A percentile compares a stretch with the other conserved stretches of the same genome.
phyloP scores from a whole-genome alignment of 2,113 vertebrate species.

The Seriola rivoliana region DNA sequence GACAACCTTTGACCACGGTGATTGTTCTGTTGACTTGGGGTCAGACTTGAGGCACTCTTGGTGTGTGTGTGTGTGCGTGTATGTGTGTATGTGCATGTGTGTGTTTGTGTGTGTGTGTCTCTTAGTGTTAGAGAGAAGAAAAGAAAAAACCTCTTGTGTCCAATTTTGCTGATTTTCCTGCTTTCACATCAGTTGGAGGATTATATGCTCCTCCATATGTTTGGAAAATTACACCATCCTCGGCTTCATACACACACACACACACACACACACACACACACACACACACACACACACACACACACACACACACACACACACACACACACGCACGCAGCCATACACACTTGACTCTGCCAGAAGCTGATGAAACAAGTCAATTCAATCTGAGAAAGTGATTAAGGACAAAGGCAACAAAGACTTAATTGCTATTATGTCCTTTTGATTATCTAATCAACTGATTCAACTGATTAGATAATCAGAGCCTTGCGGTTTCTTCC shows the following conservation, averaged over 20 bases:
- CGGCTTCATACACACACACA: neutral
- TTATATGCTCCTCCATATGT: slow-evolving; percentile 44
- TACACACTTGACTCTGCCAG: slow-evolving; percentile 36
- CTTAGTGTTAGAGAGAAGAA: neutral
- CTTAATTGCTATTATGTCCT: slow-evolving; percentile 58
- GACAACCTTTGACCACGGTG: neutral
- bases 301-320: slow-evolving; percentile 1
- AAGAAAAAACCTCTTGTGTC: slow-evolving; percentile 35
- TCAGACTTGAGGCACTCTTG: neutral
- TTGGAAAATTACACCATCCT: slow-evolving; percentile 51
- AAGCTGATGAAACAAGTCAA: slow-evolving; percentile 64
- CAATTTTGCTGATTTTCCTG: slow-evolving; percentile 50
- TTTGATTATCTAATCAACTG: slow-evolving; percentile 69
- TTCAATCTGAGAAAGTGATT: slow-evolving; percentile 59
- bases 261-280: neutral
- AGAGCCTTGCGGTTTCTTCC: slow-evolving; percentile 46
- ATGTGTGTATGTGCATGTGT: neutral
- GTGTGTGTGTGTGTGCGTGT: slow-evolving; percentile 4
- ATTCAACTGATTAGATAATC: slow-evolving; percentile 74
- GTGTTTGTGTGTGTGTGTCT: neutral
- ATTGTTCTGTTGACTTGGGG: neutral
- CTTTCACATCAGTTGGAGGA: slow-evolving; percentile 40
- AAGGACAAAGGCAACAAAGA: slow-evolving; percentile 41
- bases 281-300: slow-evolving; percentile 3
- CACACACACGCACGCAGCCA: slow-evolving; percentile 12